Conservation (phyloP, 2,888 invertebrate species). For the Protophormia terraenovae region DNA sequence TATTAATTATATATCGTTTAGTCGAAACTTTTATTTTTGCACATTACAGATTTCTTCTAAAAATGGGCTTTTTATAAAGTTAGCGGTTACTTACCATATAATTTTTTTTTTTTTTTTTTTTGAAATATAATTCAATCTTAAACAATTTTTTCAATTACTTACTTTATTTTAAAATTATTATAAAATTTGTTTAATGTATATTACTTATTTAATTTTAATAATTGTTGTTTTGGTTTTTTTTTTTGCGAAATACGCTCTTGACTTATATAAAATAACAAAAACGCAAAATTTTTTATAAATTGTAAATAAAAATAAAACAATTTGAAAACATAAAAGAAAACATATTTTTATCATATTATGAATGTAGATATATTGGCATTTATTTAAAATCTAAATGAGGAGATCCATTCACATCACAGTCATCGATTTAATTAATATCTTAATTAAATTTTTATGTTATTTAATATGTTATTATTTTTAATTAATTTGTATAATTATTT, state of each 20-base stretch:
- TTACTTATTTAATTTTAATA: slow-evolving; percentile 37
- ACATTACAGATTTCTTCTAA: too few relatives aligned
- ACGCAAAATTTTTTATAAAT: neutral
- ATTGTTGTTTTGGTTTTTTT: slow-evolving; percentile 15
- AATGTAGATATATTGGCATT: slow-evolving; percentile 65
- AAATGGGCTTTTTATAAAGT: too few relatives aligned
- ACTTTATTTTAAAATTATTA: slow-evolving; percentile 62
- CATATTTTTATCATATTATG: slow-evolving; percentile 34
- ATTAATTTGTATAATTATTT: neutral
- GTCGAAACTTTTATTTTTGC: too few relatives aligned
- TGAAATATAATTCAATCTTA: too few relatives aligned
- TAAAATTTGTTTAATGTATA: slow-evolving; percentile 57
- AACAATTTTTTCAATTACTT: slow-evolving; percentile 21
- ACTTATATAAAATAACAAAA: slow-evolving; percentile 27
- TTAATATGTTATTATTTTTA: neutral
- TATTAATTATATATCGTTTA: too few relatives aligned
- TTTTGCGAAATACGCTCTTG: slow-evolving; percentile 19
- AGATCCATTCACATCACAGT: slow-evolving; percentile 69
- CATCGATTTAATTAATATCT: slow-evolving; percentile 57
- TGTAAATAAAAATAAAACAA: neutral
- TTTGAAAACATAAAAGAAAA: slow-evolving; percentile 1
- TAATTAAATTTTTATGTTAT: slow-evolving; percentile 33
- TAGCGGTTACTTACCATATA: too few relatives aligned
- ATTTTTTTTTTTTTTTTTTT: too few relatives aligned
- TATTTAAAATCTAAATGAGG: slow-evolving; percentile 67